Conservation (phyloP, 2,797 vertebrate genomes). For the Typhlichthys eigenmanni region DNA sequence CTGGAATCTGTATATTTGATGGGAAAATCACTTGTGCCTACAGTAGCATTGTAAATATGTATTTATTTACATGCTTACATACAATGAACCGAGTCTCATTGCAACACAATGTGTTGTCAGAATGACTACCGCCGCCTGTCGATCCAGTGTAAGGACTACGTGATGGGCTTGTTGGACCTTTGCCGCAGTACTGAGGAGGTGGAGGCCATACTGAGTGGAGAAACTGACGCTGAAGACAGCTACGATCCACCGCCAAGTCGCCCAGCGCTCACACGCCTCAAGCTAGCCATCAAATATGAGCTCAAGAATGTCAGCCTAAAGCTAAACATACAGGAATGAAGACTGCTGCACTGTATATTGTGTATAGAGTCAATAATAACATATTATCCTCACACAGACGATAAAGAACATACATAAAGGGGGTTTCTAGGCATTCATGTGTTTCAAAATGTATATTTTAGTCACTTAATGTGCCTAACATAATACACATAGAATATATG, state of each 20-base stretch:
- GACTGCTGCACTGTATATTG: too few species aligned
- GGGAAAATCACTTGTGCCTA: too few species aligned
- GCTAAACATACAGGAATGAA: background rate
- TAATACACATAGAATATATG: too few species aligned
- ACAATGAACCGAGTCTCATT: background rate
- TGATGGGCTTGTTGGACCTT: constrained; percentile 95
- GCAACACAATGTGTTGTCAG: constrained; percentile 62
- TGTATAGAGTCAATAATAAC: too few species aligned
- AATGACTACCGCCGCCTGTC: constrained; percentile 96
- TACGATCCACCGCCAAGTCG: constrained; percentile 74
- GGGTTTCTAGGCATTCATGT: too few species aligned
- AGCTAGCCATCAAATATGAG: constrained; percentile 97
- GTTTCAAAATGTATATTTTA: too few species aligned
- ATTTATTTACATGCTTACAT: background rate
- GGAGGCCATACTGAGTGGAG: constrained; percentile 94
- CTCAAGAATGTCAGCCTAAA: constrained; percentile 90
- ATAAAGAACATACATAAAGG: too few species aligned
- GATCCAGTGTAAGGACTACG: constrained; percentile 97
- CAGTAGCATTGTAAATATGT: background rate
- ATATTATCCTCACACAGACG: too few species aligned
- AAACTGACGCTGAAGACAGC: constrained; percentile 78
- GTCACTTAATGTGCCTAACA: too few species aligned
- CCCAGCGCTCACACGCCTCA: constrained; percentile 89
- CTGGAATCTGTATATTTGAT: too few species aligned
- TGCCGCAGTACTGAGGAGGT: constrained; percentile 98